phyloP scores from a whole-genome alignment of 2,113 vertebrate species.

The Nibea albiflora region DNA sequence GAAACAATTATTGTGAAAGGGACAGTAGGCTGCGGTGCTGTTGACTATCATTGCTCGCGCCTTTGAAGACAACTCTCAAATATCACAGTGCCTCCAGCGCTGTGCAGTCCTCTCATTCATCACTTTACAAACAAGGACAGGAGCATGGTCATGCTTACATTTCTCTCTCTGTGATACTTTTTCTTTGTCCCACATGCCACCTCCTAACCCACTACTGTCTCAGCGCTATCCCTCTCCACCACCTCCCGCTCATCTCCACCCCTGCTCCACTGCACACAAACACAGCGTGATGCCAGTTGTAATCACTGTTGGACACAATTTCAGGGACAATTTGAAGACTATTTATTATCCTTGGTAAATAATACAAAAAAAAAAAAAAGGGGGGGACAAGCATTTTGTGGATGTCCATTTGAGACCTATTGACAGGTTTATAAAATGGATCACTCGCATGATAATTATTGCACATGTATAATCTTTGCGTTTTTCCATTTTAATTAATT shows the following conservation, averaged over 20 bases:
- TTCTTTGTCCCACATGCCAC: conserved; percentile 66
- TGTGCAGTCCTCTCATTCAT: conserved; percentile 59
- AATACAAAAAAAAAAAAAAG: conserved; percentile 87
- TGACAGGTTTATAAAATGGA: conserved; percentile 67
- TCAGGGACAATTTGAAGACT: conserved; percentile 99
- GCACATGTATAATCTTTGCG: conserved; percentile 23
- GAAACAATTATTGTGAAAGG: background rate
- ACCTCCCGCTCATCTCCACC: conserved; percentile 49
- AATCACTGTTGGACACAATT: conserved; percentile 99
- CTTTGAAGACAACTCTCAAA: conserved; percentile 73
- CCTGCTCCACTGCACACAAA: conserved; percentile 87
- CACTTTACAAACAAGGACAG: conserved; percentile 74
- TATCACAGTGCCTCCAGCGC: conserved; percentile 60
- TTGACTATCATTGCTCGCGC: conserved; percentile 7
- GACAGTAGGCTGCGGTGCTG: conserved; percentile 5
- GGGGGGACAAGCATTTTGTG: conserved; percentile 73
- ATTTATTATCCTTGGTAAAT: conserved; percentile 99
- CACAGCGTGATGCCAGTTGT: conserved; percentile 96
- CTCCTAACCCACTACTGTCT: conserved; percentile 67
- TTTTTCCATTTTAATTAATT: conserved; percentile 18
- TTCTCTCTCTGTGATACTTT: conserved; percentile 60
- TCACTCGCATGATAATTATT: conserved; percentile 38
- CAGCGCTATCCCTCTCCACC: conserved; percentile 13
- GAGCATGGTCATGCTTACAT: conserved; percentile 65
- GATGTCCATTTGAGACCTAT: conserved; percentile 81